Evolutionary conservation across 1,140 invertebrate species (phyloP).

Genomic region (Thereuonema tuberculata): DNA sequence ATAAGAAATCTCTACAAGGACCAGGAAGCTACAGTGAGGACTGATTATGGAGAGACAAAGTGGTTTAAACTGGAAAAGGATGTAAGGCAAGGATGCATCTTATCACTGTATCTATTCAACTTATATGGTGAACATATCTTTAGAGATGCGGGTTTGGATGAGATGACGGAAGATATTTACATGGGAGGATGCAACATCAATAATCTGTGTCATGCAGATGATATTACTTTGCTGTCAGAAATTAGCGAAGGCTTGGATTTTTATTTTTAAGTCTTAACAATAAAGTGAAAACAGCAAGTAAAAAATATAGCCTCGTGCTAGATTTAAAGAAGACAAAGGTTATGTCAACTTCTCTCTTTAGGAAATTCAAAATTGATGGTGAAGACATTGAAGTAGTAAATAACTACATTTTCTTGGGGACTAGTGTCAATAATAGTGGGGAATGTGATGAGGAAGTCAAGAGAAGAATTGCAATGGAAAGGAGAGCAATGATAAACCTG

Average conservation of each 20-base stretch:
- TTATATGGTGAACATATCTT: background rate
- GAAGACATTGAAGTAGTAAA: background rate
- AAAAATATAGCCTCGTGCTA: background rate
- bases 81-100: conserved; percentile 4
- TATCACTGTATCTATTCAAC: background rate
- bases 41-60: background rate
- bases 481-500: background rate
- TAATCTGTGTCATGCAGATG: background rate
- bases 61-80: background rate
- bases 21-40: background rate
- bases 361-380: background rate
- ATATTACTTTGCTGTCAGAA: background rate
- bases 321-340: background rate
- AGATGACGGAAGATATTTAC: background rate
- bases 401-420: background rate
- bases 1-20: background rate
- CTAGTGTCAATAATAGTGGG: background rate
- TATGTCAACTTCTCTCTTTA: background rate
- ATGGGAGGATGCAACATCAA: background rate
- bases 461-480: background rate
- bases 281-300: background rate
- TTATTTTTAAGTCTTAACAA: background rate
- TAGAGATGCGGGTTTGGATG: background rate
- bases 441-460: background rate
- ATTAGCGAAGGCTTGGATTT: background rate